phyloP scores from a whole-genome alignment of 2,888 invertebrate species.

The Dinocampus coccinellae region DNA sequence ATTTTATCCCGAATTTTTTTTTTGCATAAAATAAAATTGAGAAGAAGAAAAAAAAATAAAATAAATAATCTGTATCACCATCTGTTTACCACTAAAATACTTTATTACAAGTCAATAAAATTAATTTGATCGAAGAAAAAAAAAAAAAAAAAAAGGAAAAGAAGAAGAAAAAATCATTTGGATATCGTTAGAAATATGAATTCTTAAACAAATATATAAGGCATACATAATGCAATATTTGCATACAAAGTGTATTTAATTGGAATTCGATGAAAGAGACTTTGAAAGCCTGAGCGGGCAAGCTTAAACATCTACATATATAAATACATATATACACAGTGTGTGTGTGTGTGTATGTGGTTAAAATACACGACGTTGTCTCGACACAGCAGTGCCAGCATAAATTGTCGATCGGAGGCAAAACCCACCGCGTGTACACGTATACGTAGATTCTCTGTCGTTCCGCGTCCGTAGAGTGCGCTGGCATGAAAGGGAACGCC shows the following conservation, averaged over 20 bases:
- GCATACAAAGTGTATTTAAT: slow-evolving; percentile 12
- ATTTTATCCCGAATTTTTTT: no score
- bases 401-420: slow-evolving; percentile 28
- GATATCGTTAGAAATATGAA: background rate
- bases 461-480: slow-evolving; percentile 8
- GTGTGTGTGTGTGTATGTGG: background rate
- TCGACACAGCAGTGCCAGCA: slow-evolving; percentile 23
- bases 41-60: no score
- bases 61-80: no score
- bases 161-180: no score
- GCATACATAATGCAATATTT: background rate
- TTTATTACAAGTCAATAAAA: background rate
- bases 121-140: background rate
- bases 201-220: background rate
- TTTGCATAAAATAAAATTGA: no score
- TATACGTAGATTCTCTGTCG: background rate
- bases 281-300: background rate
- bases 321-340: background rate
- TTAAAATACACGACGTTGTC: slow-evolving; percentile 19
- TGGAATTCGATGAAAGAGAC: slow-evolving; percentile 16
- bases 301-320: background rate
- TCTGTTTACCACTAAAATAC: no score
- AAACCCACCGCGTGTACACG: background rate
- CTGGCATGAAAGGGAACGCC: slow-evolving; percentile 33
- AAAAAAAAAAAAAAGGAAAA: no score